phyloP scores from a whole-genome alignment of 2,888 invertebrate species.

The Tipula helvola region DNA sequence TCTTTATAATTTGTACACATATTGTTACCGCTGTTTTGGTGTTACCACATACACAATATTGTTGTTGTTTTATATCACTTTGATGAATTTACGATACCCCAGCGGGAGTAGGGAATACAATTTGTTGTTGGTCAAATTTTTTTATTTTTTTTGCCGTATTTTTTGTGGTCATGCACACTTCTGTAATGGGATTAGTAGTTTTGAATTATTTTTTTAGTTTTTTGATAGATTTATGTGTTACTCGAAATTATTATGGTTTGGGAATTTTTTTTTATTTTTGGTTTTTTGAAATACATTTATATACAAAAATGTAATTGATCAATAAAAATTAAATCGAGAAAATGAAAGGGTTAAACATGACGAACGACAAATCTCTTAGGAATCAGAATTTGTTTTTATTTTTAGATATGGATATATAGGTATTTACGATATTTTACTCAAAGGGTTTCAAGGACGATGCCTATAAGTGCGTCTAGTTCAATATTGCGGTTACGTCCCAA shows the following conservation, averaged over 20 bases:
- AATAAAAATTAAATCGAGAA: background rate
- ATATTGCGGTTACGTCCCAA: background rate
- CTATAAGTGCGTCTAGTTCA: background rate
- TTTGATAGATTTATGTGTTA: background rate
- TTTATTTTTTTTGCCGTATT: background rate
- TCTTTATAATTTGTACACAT: background rate
- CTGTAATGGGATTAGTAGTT: slow-evolving; percentile 4
- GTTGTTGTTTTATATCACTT: slow-evolving; percentile 7
- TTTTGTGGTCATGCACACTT: background rate
- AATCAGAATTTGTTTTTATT: background rate
- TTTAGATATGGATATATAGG: background rate
- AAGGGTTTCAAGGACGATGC: background rate
- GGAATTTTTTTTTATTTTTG: background rate
- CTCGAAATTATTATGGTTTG: background rate
- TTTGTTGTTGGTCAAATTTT: background rate
- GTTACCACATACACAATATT: background rate
- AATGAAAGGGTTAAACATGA: background rate
- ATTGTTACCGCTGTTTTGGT: slow-evolving; percentile 4
- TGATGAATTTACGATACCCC: slow-evolving; percentile 12
- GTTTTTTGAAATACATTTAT: background rate
- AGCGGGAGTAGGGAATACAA: slow-evolving; percentile 7
- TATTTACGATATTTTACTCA: background rate
- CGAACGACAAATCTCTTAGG: background rate
- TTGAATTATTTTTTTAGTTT: slow-evolving; percentile 4
- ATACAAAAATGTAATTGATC: background rate